Base-by-base conservation (phyloP, 2,113 vertebrate species). In the Hippocampus mohnikei region DNA sequence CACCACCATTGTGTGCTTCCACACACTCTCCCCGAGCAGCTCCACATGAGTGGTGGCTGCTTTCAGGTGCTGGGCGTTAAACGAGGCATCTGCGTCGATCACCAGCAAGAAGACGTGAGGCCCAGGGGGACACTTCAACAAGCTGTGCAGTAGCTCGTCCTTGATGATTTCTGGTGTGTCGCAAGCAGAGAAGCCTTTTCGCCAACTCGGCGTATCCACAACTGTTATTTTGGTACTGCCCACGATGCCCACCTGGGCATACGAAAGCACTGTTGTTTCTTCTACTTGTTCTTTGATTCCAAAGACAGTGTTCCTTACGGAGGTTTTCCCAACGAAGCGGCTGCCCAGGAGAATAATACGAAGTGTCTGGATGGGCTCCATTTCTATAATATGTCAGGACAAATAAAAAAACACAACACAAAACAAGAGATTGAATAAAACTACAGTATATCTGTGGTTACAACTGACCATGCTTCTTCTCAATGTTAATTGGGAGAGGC, bases 201-300 rank as follows among this genome's bases (percentile, higher is more conserved):
- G 84, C 79, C 84, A 88, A 16, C 88, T 84, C 6, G 80, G 81
- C 2, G 84, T 90, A 73, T 85, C 87, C 16, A 87, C 77, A 15
- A 86, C 5, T 12, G 44, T 76, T 37, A 87, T 64, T 33, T 75
- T 33, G 0, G 72, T 85, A 67, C 74, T 20, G 44, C 53, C 71
- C 20, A 81, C 71, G 37, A 61, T 75, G 20, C 75, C 80, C 0
- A 0, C 15, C 3, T 3, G 18, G 61, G 59, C 46, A 40, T 53
- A 58, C 0, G 74, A 84, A 0, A 63, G 25, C 2, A 50, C 13
- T 0, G 72, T 86, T 77, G 65, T 63, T 41, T 52, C 79, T 25
- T 76, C 67, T 44, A 72, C 67, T 16, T 66, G 65, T 7, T 60
- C 73, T 65, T 78, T 79, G 40, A 59, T 72, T 59, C 73, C 79